A percentile compares a stretch with the other conserved stretches of the same genome.
These are phyloP conservation scores for Tenualosa thibaudeaui DNA, from an alignment of 2,797 vertebrate species.

Conservation along the genomic window DNA sequence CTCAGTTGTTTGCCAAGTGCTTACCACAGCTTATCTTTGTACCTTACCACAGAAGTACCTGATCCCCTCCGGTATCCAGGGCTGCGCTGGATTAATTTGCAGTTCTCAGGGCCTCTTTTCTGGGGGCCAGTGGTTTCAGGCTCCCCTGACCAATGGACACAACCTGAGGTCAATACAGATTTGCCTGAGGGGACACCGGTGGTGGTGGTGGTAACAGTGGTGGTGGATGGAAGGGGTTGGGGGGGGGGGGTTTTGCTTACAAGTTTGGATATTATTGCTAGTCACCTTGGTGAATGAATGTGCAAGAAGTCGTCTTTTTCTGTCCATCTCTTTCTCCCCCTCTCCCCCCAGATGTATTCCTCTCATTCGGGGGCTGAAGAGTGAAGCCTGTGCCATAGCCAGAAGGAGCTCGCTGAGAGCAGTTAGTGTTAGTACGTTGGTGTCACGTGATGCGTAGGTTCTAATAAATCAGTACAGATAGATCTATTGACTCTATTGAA, in stretches of 20 bases:
- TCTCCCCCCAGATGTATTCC: not conserved
- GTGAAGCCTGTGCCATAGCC: not conserved
- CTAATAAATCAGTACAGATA: not conserved
- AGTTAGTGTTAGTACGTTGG: not conserved
- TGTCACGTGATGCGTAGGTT: conserved; percentile 9
- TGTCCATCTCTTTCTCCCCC: not conserved
- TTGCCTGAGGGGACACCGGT: not conserved
- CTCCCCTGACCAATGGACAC: conserved; percentile 5
- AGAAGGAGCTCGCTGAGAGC: not conserved
- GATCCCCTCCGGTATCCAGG: conserved; percentile 11
- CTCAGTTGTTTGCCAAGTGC: conserved; percentile 17
- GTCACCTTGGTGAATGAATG: conserved; percentile 12
- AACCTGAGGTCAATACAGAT: not conserved
- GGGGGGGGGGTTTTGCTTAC: not conserved
- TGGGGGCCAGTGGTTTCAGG: not conserved
- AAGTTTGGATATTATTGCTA: not conserved
- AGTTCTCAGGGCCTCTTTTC: conserved; percentile 12
- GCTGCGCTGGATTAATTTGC: not conserved
- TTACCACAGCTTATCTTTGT: conserved; percentile 21
- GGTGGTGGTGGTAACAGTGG: not conserved
- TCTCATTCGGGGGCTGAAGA: not conserved
- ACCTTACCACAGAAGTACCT: conserved; percentile 15
- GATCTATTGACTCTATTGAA: not conserved
- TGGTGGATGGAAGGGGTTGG: not conserved
- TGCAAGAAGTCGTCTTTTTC: not conserved